Evolutionary conservation across 2,797 vertebrate genomes (phyloP).

Genomic region (Anas bernieri): DNA sequence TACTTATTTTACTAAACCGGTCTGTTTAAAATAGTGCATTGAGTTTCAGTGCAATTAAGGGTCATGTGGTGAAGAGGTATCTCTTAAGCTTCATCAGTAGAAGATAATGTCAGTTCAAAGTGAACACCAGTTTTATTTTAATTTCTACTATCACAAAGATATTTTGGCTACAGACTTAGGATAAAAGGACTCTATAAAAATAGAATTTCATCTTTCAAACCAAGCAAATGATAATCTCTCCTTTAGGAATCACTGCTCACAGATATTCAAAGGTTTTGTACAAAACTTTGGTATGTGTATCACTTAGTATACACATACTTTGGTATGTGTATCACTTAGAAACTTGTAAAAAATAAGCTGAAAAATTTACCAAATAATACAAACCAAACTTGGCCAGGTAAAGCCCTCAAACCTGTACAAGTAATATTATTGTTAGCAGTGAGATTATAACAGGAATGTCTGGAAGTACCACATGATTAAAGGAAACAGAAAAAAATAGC

Average conservation of each 20-base stretch:
- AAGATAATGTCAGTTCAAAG: neutral
- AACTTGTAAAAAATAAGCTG: neutral
- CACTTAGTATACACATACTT: neutral
- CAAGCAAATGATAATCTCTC: neutral
- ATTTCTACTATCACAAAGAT: neutral
- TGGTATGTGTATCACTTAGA: neutral
- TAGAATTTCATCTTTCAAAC: neutral
- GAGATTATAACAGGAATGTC: neutral
- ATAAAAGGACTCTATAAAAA: neutral
- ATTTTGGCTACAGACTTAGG: neutral
- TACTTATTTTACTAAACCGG: conserved; percentile 17
- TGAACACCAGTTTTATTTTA: neutral
- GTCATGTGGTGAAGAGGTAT: neutral
- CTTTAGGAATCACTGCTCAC: neutral
- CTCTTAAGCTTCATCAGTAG: neutral
- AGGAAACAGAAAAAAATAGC: neutral
- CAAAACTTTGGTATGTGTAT: neutral
- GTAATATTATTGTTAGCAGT: neutral
- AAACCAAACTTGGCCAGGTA: neutral
- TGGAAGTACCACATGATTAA: neutral
- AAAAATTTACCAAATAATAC: neutral
- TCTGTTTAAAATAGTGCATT: conserved; percentile 17
- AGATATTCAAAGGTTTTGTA: neutral
- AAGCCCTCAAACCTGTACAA: neutral
- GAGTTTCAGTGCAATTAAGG: neutral